Conservation (phyloP, 2,888 invertebrate species). For the Sphaerophoria rueppellii region DNA sequence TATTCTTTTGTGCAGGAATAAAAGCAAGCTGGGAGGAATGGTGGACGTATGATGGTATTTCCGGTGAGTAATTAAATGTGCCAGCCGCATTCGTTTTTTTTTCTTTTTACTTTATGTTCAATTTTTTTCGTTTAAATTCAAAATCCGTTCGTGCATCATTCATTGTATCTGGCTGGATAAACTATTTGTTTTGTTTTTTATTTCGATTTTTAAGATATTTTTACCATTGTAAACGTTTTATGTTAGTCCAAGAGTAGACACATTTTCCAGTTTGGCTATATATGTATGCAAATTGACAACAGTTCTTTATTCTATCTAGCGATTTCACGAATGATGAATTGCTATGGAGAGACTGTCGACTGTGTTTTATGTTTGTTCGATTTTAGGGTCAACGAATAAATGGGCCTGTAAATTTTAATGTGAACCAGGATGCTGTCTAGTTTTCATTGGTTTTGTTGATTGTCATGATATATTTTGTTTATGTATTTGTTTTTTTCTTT, state of each 20-base stretch:
- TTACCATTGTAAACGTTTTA: background rate
- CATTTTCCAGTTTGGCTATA: background rate
- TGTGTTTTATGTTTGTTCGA: slow-evolving; percentile 20
- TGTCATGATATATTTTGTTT: background rate
- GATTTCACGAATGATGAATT: slow-evolving; percentile 60
- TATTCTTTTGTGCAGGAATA: slow-evolving; percentile 77
- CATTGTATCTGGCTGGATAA: slow-evolving; percentile 23
- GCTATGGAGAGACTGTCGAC: background rate
- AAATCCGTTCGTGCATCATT: slow-evolving; percentile 34
- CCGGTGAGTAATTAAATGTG: slow-evolving; percentile 86
- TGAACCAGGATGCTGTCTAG: slow-evolving; percentile 1
- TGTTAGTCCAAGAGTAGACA: background rate
- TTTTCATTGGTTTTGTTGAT: background rate
- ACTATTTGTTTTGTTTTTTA: slow-evolving; percentile 2
- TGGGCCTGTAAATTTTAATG: slow-evolving; percentile 11
- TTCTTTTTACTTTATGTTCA: slow-evolving; percentile 2
- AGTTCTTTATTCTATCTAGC: slow-evolving; percentile 49
- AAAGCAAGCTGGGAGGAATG: slow-evolving; percentile 94
- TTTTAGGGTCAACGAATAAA: background rate
- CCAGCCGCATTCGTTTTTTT: slow-evolving; percentile 36
- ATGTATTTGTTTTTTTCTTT: slow-evolving; percentile 8
- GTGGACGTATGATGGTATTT: slow-evolving; percentile 98
- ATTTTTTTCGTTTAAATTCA: slow-evolving; percentile 40
- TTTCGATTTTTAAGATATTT: slow-evolving; percentile 12
- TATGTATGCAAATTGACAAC: slow-evolving; percentile 50